Evolutionary conservation across 37 sponge, comb jelly and placozoan species (phyloP).

Genomic region (Haliclona indistincta): DNA sequence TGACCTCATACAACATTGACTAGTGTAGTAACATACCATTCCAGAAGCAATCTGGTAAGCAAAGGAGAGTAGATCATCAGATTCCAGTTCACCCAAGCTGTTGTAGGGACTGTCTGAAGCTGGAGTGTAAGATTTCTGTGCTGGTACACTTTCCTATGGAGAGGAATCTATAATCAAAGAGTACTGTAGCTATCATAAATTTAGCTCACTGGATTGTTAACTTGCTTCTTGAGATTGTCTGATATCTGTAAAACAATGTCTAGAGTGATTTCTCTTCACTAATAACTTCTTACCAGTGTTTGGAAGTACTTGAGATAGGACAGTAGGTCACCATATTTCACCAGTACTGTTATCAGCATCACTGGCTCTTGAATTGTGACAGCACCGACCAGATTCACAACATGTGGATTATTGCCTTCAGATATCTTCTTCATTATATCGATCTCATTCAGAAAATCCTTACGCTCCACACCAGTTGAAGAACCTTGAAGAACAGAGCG

Average conservation of each 20-base stretch:
- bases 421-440: conserved; percentile 69
- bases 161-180: too few relatives aligned
- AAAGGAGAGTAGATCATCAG: conserved; percentile 58
- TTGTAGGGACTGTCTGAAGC: conserved; percentile 30
- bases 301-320: conserved; percentile 33
- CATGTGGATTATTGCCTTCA: conserved; percentile 53
- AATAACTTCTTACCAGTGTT: too few relatives aligned
- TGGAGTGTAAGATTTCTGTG: too few relatives aligned
- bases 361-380: conserved; percentile 66
- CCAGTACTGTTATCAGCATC: conserved; percentile 59
- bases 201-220: too few relatives aligned
- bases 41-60: conserved; percentile 82
- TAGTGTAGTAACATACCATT: conserved; percentile 46
- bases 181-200: too few relatives aligned
- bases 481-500: conserved; percentile 20
- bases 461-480: conserved; percentile 45
- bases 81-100: conserved; percentile 30
- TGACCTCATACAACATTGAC: background rate
- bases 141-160: too few relatives aligned
- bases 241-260: too few relatives aligned
- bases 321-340: conserved; percentile 59
- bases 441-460: conserved; percentile 62
- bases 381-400: conserved; percentile 63
- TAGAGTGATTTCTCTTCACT: too few relatives aligned
- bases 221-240: too few relatives aligned